A percentile compares a stretch with the other conserved stretches of the same genome.
phyloP scores from a whole-genome alignment of 2,888 invertebrate species.

The Gymnocheta viridis region DNA sequence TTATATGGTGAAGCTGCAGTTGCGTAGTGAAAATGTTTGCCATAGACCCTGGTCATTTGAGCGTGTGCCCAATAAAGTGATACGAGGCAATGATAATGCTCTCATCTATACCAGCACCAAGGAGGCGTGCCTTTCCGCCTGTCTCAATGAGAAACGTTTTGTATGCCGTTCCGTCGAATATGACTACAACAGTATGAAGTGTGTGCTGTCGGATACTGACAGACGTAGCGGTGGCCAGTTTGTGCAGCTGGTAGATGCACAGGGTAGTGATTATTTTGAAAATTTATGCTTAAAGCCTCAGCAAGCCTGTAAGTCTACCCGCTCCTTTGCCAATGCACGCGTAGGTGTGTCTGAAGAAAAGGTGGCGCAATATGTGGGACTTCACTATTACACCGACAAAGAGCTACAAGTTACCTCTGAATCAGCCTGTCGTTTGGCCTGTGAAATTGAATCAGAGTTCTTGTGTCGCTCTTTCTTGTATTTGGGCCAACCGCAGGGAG shows the following conservation, averaged over 20 bases:
- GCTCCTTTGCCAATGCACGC: constrained; percentile 90
- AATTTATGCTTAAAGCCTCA: constrained; percentile 94
- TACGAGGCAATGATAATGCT: constrained; percentile 94
- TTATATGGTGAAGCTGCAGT: constrained; percentile 94
- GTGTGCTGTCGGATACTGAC: constrained; percentile 94
- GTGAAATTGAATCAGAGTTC: constrained; percentile 96
- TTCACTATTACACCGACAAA: constrained; percentile 96
- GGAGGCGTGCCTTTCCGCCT: constrained; percentile 95
- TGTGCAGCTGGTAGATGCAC: constrained; percentile 94
- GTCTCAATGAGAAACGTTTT: constrained; percentile 96
- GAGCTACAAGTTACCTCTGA: constrained; percentile 95
- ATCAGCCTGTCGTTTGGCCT: constrained; percentile 93
- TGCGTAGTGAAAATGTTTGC: constrained; percentile 95
- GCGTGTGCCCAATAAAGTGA: constrained; percentile 95
- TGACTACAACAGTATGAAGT: constrained; percentile 95
- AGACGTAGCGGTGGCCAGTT: constrained; percentile 93
- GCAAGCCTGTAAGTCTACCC: constrained; percentile 93
- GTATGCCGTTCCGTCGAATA: constrained; percentile 96
- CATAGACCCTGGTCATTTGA: constrained; percentile 96
- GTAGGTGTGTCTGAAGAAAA: constrained; percentile 95
- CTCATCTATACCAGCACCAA: constrained; percentile 96
- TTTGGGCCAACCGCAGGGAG: constrained; percentile 86
- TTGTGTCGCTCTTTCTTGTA: constrained; percentile 92
- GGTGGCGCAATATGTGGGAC: constrained; percentile 94
- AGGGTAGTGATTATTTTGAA: constrained; percentile 90